Evolutionary conservation across 1,140 invertebrate genomes (phyloP), one percentile per base, ranked within the genome.

Genomic region (Leptopilina clavipes): DNA sequence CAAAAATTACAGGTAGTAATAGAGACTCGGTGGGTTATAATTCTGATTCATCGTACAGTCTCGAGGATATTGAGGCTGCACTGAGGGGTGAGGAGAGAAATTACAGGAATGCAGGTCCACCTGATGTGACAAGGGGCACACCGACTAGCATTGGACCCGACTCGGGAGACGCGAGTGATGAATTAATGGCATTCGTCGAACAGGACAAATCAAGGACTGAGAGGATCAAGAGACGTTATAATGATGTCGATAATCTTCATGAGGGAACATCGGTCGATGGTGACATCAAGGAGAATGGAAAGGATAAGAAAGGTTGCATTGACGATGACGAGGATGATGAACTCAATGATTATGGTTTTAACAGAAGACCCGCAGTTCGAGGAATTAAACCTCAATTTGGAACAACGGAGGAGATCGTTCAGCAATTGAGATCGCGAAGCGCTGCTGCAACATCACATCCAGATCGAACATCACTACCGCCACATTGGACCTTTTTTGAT

Each of bases 331-430:
- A 95, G 14, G 95, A 95, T 75, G 94, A 96, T 75, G 96, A 97
- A 83, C 92, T 96, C 77, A 96, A 97, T 78, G 96, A 97, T 83
- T 97, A 97, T 79, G 96, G 96, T 6, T 97, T 98, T 86, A 95
- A 96, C 82, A 91, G 95, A n/a, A 91, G 96, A 9, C 96, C 96
- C 0, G 96, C 96, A 0, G 96, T 97, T 1, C 91, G 95, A 0
- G 94, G 94, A 0, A 95, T 95, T 45, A 94, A 94, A 81, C 93
- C 93, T 0, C 91, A 94, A 45, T 94, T 95, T 65, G 94, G 95
- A 31, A 94, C 94, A 0, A 96, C 95, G 0, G 94, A 94, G 48
- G 95, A 97, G 82, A 95, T 96, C 11, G 88, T 96, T 0, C 94
- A 96, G 80, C 95, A 96, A 78, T 84, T 95, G 8, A 91, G 92